Evolutionary conservation across 2,113 vertebrate genomes (phyloP), one percentile per base, ranked within the genome.

Genomic region (Macquaria australasica): DNA sequence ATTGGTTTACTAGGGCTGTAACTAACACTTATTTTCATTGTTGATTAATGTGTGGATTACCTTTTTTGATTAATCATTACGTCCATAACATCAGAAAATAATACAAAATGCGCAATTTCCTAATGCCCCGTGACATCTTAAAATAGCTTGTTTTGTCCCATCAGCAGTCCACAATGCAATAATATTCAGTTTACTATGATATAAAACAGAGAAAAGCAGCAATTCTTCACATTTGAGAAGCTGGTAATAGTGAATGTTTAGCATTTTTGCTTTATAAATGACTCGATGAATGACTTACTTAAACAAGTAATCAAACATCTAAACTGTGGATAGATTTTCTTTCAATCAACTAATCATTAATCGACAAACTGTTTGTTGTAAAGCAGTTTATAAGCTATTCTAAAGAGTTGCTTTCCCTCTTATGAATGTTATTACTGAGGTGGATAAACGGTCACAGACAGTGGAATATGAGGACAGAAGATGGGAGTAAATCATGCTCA

Each of bases 401-500:
- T 34, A 6, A 59, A 50, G 51, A 21, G 37, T 18, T 7, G 25
- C 50, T 71, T 55, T 60, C 34, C 45, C 73, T 71, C 39, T 25
- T 6, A 25, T 64, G 53, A 69, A 56, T 23, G n/a, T 25, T 28
- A 62, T 69, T 67, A 62, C n/a, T 15, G 37, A 28, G 81, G 78
- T 59, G 78, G 81, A 77, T 67, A 77, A 81, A 74, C 34, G 55
- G 63, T 55, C 37, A 71, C 63, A 77, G 82, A 67, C 41, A 1
- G 76, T n/a, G 25, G 68, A 70, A 58, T 64, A 31, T 64, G 86
- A 82, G 18, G 73, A 83, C 68, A 83, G 87, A 88, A 62, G 66
- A 84, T 28, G 14, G 37, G 68, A 70, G 81, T 72, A 87, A 89
- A 83, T 86, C 78, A 83, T 41, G 50, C 60, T 79, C 66, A 55